These are phyloP conservation scores for Spinus pinus DNA, from an alignment of 2,797 vertebrate species.

Conservation along the genomic window DNA sequence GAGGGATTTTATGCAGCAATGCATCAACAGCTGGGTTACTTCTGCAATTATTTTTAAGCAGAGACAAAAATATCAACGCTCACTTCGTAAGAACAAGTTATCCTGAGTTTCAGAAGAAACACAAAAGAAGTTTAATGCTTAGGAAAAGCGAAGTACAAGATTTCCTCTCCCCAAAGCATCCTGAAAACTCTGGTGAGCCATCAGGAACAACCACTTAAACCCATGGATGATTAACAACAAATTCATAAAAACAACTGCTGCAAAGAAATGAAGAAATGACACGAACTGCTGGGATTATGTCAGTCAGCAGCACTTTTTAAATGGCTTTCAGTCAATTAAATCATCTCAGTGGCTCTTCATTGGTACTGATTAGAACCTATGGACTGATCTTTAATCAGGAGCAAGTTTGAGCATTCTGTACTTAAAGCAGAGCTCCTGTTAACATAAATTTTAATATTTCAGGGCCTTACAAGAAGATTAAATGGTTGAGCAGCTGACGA, in stretches of 20 bases:
- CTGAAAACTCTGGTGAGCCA: neutral
- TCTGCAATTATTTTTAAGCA: neutral
- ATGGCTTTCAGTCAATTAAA: constrained; percentile 7
- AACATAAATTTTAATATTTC: neutral
- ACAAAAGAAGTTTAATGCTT: neutral
- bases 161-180: neutral
- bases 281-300: neutral
- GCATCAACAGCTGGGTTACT: neutral
- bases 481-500: neutral
- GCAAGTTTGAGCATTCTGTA: neutral
- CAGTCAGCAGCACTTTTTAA: constrained; percentile 18
- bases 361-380: neutral
- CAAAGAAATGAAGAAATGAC: neutral
- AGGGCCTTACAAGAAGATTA: neutral
- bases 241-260: constrained; percentile 42
- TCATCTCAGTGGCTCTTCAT: neutral
- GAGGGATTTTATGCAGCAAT: neutral
- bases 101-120: neutral
- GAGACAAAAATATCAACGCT: neutral
- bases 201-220: neutral
- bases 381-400: neutral
- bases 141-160: neutral
- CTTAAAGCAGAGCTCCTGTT: neutral
- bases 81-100: neutral
- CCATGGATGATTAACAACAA: neutral